Evolutionary conservation across 2,888 invertebrate species (phyloP).

Genomic region (Nomada lathburiana): DNA sequence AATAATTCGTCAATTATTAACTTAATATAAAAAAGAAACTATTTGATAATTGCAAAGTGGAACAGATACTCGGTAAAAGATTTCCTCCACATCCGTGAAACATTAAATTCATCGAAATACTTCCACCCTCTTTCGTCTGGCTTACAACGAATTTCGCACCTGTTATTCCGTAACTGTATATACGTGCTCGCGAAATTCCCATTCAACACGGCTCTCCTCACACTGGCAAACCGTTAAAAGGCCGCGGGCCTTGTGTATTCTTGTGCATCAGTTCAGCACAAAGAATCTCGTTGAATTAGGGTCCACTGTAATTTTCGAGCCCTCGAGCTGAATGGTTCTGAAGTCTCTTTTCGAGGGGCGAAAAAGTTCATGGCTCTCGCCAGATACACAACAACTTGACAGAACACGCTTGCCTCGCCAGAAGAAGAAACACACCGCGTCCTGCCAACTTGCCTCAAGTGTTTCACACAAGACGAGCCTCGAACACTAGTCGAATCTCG

Average conservation of each 20-base stretch:
- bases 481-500: neutral
- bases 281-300: conserved; percentile 52
- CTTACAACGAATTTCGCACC: no score
- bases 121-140: no score
- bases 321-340: conserved; percentile 2
- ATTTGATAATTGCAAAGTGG: no score
- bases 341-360: conserved; percentile 28
- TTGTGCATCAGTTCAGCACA: conserved; percentile 37
- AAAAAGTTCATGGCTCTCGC: conserved; percentile 27
- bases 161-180: no score
- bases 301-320: conserved; percentile 36
- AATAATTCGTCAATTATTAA: no score
- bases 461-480: neutral
- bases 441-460: conserved; percentile 18
- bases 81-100: no score
- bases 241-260: conserved; percentile 11
- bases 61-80: no score
- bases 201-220: conserved; percentile 2
- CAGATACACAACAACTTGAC: conserved; percentile 28
- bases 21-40: no score
- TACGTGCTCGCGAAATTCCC: neutral
- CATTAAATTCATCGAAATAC: no score
- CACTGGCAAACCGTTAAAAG: conserved; percentile 4
- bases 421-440: conserved; percentile 16
- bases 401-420: conserved; percentile 26